Percentiles rank a stretch among this genome's conserved stretches.
These are phyloP conservation scores for Melanotaenia duboulayi DNA, from an alignment of 2,113 vertebrate genomes.

Conservation along the genomic window DNA sequence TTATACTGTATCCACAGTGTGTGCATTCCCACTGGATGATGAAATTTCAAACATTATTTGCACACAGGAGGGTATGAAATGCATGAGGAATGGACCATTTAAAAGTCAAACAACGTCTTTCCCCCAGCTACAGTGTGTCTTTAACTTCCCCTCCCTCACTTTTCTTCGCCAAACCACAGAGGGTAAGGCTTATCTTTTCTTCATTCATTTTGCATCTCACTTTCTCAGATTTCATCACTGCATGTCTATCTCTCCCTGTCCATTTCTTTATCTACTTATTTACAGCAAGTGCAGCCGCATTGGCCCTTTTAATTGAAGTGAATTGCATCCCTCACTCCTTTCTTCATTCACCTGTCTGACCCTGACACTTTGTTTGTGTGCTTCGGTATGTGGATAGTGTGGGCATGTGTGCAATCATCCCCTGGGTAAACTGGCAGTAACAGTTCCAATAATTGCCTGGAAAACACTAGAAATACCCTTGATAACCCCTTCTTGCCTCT, in stretches of 20 bases:
- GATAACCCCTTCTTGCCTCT: constrained; percentile 23
- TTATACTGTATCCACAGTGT: background rate
- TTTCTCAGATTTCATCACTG: constrained; percentile 25
- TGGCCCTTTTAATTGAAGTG: constrained; percentile 58
- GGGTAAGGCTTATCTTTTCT: constrained; percentile 25
- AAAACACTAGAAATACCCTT: constrained; percentile 41
- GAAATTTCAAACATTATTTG: constrained; percentile 34
- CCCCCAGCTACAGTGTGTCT: background rate
- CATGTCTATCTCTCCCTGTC: constrained; percentile 18
- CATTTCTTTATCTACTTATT: constrained; percentile 41
- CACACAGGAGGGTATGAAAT: constrained; percentile 23
- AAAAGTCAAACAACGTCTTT: constrained; percentile 36
- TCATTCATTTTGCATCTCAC: constrained; percentile 11
- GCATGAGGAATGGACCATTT: constrained; percentile 28
- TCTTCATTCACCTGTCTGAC: constrained; percentile 50
- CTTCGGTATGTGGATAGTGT: constrained; percentile 11
- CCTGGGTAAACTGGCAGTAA: constrained; percentile 31
- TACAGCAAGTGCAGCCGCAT: constrained; percentile 35
- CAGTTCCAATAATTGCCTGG: constrained; percentile 47
- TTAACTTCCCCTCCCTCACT: constrained; percentile 23
- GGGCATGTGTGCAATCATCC: constrained; percentile 17
- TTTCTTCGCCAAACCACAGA: constrained; percentile 29
- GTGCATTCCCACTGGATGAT: background rate
- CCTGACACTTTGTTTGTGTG: constrained; percentile 44
- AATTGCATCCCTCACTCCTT: constrained; percentile 36